Evolutionary conservation across 1,140 invertebrate species (phyloP), one percentile per base, ranked within the genome.

Genomic region (Luehdorfia chinensis): DNA sequence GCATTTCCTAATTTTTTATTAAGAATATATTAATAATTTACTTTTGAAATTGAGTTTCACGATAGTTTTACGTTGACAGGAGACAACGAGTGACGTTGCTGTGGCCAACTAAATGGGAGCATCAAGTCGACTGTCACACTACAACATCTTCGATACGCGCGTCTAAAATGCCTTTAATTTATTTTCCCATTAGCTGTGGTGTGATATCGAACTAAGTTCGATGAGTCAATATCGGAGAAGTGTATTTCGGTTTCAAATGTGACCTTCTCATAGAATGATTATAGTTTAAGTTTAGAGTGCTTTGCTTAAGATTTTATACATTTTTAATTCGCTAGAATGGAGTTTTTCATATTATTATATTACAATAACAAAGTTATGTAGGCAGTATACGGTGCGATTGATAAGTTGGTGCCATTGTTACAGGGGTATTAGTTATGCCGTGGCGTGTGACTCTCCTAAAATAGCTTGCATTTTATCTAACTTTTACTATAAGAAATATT

Each of bases 331-430:
- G 68, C 72, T 84, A 85, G 74, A 62, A 67, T 65, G 59, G 75
- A 81, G 68, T 74, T 75, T 76, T 76, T 77, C 72, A 75, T 68
- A 78, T 83, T 68, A 78, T 83, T 78, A 77, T 83, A 85, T 81
- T 60, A 84, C 75, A 62, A 76, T 84, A 85, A 83, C 75, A 78
- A 86, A 84, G 77, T 84, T 83, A 84, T 78, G 73, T 86, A 86
- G 77, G 73, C 81, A 84, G 81, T 85, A 81, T 78, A 84, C 83
- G 83, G 83, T 86, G 83, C 83, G 83, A 78, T 30, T 43, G 39
- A 43, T 83, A 75, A 77, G 77, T 86, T 86, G 83, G 83, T 86
- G 83, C 83, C 83, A 86, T 86, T 84, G 77, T 83, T 84, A 84
- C 79, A 83, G 83, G 79, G 79, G 75, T 80, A 75, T 81, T 72